These are phyloP conservation scores for Pimephales promelas DNA, from an alignment of 2,113 vertebrate species.

Conservation along the genomic window DNA sequence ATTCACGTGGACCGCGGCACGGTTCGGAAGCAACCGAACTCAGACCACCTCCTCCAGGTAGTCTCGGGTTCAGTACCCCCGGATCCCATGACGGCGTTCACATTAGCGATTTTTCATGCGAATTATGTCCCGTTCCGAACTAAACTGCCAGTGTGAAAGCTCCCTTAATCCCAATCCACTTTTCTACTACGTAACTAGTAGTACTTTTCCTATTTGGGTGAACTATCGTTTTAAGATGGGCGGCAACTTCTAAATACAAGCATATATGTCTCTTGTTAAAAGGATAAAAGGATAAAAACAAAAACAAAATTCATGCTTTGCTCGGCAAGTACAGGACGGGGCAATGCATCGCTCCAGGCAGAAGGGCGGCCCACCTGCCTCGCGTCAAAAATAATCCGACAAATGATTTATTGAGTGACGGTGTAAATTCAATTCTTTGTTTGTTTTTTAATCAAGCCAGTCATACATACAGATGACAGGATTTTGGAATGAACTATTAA, in stretches of 20 bases:
- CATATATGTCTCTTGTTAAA: not conserved
- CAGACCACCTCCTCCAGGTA: no score
- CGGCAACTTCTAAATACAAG: not conserved
- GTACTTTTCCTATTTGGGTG: not conserved
- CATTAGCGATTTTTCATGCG: no score
- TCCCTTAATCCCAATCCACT: no score
- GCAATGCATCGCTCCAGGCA: constrained; percentile 67
- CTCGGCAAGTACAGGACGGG: constrained; percentile 51
- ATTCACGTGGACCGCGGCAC: no score
- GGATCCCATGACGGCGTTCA: no score
- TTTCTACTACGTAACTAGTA: no score
- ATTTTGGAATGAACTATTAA: not conserved
- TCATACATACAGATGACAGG: no score
- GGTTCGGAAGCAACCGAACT: no score
- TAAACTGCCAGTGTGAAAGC: no score
- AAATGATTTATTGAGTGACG: constrained; percentile 47
- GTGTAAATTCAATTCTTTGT: constrained; percentile 22
- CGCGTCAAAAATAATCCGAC: constrained; percentile 33
- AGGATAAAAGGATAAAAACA: not conserved
- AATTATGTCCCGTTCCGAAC: no score
- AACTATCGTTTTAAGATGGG: not conserved
- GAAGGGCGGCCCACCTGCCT: constrained; percentile 53
- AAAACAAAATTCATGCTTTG: not conserved
- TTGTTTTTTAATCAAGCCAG: no score
- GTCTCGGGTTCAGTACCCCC: no score